phyloP scores from a whole-genome alignment of 1,140 invertebrate species.

The Ips typographus region DNA sequence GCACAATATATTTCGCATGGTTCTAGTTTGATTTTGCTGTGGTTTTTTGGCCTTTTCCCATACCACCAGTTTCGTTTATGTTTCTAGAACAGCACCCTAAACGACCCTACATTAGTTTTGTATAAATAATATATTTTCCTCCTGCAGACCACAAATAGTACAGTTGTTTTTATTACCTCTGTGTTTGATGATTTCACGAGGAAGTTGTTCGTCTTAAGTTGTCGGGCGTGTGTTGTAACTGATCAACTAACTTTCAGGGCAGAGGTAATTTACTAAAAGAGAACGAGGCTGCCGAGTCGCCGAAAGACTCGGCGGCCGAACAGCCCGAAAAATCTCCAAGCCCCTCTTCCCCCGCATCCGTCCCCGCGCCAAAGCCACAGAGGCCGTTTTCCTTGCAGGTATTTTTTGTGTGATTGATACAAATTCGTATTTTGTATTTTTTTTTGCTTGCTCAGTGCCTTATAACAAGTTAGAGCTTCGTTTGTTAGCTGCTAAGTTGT shows the following conservation, averaged over 20 bases:
- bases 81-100: no score
- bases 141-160: no score
- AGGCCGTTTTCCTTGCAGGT: slow-evolving; percentile 68
- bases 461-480: no score
- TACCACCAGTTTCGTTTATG: no score
- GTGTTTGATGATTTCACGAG: no score
- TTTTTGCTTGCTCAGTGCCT: slow-evolving; percentile 13
- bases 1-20: no score
- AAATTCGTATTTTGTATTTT: slow-evolving; percentile 6
- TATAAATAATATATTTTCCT: no score
- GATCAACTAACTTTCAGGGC: slow-evolving; percentile 59
- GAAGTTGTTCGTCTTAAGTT: background rate
- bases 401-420: slow-evolving; percentile 43
- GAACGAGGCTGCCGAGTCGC: slow-evolving; percentile 53
- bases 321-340: slow-evolving; percentile 51
- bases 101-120: no score
- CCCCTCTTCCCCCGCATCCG: slow-evolving; percentile 49
- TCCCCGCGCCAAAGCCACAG: slow-evolving; percentile 59
- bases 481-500: no score
- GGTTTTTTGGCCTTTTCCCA: no score
- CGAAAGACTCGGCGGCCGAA: slow-evolving; percentile 51
- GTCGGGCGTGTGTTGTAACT: slow-evolving; percentile 22
- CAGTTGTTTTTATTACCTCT: no score
- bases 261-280: slow-evolving; percentile 63
- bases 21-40: no score